These are phyloP conservation scores for Lathronympha strigana DNA, from an alignment of 2,888 invertebrate genomes.

Conservation along the genomic window DNA sequence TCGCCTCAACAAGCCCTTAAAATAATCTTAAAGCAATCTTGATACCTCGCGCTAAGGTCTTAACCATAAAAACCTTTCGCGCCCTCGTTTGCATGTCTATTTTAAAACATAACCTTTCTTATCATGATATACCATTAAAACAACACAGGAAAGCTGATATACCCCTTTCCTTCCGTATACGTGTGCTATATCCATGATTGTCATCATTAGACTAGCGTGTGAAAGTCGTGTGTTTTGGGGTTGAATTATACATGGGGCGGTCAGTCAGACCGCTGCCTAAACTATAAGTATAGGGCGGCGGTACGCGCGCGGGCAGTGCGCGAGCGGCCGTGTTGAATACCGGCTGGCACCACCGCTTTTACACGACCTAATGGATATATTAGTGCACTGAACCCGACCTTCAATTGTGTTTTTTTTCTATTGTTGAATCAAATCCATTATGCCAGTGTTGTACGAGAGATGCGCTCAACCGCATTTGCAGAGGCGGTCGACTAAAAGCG, in stretches of 20 bases:
- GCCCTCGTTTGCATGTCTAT: slow-evolving; percentile 28
- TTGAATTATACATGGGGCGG: slow-evolving; percentile 74
- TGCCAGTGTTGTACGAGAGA: slow-evolving; percentile 75
- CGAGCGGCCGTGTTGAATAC: slow-evolving; percentile 76
- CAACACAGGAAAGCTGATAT: slow-evolving; percentile 31
- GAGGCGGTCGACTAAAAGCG: slow-evolving; percentile 60
- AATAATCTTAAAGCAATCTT: slow-evolving; percentile 29
- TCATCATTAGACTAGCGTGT: slow-evolving; percentile 66
- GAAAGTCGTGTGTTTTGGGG: slow-evolving; percentile 61
- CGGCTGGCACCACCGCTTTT: slow-evolving; percentile 67
- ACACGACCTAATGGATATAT: slow-evolving; percentile 59
- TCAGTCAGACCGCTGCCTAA: slow-evolving; percentile 58
- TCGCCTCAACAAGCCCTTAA: slow-evolving; percentile 1
- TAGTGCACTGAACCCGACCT: slow-evolving; percentile 71
- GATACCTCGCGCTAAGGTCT: slow-evolving; percentile 19
- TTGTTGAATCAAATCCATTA: slow-evolving; percentile 50
- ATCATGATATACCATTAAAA: slow-evolving; percentile 19
- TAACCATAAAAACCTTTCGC: slow-evolving; percentile 9
- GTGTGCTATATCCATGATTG: slow-evolving; percentile 50
- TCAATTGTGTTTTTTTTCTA: slow-evolving; percentile 50
- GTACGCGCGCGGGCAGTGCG: slow-evolving; percentile 74
- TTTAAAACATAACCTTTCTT: slow-evolving; percentile 37
- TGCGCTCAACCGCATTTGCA: slow-evolving; percentile 67
- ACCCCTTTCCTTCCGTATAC: slow-evolving; percentile 16
- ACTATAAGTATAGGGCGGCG: slow-evolving; percentile 70